phyloP scores from a whole-genome alignment of 2,113 vertebrate genomes.

The Oenanthe oenanthe region DNA sequence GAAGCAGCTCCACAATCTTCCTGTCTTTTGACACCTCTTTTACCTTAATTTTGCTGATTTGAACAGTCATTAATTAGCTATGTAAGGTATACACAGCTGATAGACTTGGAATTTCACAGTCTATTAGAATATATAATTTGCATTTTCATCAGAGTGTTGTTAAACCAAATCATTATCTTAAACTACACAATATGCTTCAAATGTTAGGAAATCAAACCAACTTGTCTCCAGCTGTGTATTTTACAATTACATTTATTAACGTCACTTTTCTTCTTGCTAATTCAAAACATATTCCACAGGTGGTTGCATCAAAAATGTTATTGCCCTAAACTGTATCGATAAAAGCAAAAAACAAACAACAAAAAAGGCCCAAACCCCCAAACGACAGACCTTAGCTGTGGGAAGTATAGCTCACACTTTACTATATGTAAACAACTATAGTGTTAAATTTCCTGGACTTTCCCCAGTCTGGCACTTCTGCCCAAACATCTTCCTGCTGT shows the following conservation, averaged over 20 bases:
- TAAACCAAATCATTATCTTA: neutral
- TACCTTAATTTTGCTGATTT: neutral
- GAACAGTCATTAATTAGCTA: neutral
- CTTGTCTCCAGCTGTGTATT: neutral
- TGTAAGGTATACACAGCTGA: neutral
- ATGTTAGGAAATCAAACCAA: neutral
- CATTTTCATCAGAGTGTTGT: neutral
- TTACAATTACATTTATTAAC: neutral
- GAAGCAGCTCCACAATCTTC: neutral
- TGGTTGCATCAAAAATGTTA: neutral
- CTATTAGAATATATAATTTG: neutral
- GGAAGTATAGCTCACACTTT: neutral
- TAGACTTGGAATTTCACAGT: neutral
- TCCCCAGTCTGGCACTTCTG: fast-evolving
- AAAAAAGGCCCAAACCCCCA: fast-evolving
- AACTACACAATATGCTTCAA: neutral
- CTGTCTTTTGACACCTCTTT: neutral
- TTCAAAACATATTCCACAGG: neutral
- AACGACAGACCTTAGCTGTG: neutral
- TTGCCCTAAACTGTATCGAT: neutral
- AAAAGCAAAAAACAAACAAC: neutral
- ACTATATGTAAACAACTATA: neutral
- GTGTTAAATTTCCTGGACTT: neutral
- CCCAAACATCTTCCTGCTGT: neutral
- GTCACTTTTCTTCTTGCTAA: neutral